Conservation (phyloP, 2,888 invertebrate genomes). For the Pseudanteris insignis region DNA sequence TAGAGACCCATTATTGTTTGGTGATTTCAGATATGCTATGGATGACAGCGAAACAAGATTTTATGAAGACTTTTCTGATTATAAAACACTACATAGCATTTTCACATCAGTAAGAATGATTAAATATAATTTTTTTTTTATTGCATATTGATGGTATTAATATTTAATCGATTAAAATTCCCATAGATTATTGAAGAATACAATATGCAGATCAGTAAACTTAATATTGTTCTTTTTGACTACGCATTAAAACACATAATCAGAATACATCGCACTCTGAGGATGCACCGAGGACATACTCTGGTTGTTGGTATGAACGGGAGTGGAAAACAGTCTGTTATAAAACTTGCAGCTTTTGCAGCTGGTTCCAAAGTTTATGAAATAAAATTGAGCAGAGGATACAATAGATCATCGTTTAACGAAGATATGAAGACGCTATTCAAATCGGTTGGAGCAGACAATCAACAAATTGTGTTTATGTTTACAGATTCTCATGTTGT, state of each 20-base stretch:
- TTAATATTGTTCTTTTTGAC: constrained; percentile 88
- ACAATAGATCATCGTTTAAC: constrained; percentile 82
- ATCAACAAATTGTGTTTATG: constrained; percentile 82
- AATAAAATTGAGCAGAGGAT: constrained; percentile 85
- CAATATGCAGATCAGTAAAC: constrained; percentile 75
- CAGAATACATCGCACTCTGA: constrained; percentile 83
- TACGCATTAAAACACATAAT: constrained; percentile 92
- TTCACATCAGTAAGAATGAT: constrained; percentile 56
- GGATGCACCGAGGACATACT: constrained; percentile 85
- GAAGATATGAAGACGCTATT: constrained; percentile 88
- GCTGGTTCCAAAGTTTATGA: constrained; percentile 85
- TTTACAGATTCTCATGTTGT: constrained; percentile 85
- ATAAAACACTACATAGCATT: constrained; percentile 85
- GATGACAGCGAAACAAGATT: constrained; percentile 81
- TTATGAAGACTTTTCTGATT: constrained; percentile 91
- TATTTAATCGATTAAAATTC: not conserved
- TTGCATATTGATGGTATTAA: not conserved
- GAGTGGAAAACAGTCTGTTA: constrained; percentile 86
- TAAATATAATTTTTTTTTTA: not conserved
- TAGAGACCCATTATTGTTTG: constrained; percentile 85
- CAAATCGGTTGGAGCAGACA: constrained; percentile 79
- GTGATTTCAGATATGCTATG: constrained; percentile 87
- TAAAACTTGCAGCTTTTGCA: constrained; percentile 82
- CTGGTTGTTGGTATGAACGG: constrained; percentile 90
- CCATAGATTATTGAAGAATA: constrained; percentile 83